Conservation (phyloP, 1,140 invertebrate genomes). For the Drosophila melanica region DNA sequence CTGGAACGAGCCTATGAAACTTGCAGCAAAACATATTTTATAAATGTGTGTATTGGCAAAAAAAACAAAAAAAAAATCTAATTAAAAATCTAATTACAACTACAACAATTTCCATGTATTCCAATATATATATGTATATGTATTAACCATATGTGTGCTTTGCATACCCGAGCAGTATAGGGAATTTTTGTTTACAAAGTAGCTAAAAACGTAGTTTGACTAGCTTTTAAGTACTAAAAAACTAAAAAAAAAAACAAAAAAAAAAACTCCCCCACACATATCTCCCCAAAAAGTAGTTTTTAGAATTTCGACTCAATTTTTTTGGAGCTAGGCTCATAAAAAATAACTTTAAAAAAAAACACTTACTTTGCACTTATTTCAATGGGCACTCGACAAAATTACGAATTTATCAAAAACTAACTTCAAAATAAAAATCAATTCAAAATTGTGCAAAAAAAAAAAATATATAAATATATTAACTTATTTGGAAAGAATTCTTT, state of each 20-base stretch:
- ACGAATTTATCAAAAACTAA: conserved; percentile 68
- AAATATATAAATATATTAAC: conserved; percentile 19
- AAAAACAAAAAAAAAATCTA: neutral
- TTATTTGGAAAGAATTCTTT: conserved; percentile 3
- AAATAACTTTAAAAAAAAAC: too few relatives aligned
- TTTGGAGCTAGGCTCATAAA: conserved; percentile 20
- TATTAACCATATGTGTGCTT: conserved; percentile 14
- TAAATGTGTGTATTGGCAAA: conserved; percentile 64
- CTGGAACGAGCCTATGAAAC: neutral
- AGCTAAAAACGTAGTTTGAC: conserved; percentile 24
- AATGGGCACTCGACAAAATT: conserved; percentile 52
- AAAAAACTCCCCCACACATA: conserved; percentile 50
- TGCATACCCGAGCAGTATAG: conserved; percentile 45
- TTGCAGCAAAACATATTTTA: conserved; percentile 63
- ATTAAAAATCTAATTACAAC: too few relatives aligned
- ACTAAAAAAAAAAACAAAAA: too few relatives aligned
- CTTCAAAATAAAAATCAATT: conserved; percentile 24
- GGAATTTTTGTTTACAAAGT: conserved; percentile 59
- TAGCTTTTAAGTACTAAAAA: conserved; percentile 23
- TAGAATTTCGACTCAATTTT: conserved; percentile 38
- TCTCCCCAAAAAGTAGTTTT: conserved; percentile 46
- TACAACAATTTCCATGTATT: conserved; percentile 14
- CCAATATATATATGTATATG: neutral
- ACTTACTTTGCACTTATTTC: conserved; percentile 71
- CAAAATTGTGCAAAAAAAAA: conserved; percentile 50